Evolutionary conservation across 2,797 vertebrate species (phyloP).

Genomic region (Microtus agrestis): DNA sequence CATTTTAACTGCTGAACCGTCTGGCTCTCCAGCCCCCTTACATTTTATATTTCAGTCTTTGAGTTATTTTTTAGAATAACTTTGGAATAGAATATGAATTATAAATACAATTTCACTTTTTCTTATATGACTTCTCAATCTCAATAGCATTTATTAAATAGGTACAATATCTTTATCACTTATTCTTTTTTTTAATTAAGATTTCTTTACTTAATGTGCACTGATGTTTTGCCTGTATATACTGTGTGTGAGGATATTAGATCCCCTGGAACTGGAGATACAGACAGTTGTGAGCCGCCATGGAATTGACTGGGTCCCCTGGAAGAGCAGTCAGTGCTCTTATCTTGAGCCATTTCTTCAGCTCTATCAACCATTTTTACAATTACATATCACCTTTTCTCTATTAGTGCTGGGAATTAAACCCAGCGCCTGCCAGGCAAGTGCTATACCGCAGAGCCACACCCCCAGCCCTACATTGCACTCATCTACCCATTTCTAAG

Average conservation of each 20-base stretch:
- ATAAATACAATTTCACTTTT: background rate
- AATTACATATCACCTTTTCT: background rate
- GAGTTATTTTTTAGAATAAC: background rate
- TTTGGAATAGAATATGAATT: background rate
- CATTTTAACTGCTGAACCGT: too few species aligned
- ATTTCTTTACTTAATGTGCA: too few species aligned
- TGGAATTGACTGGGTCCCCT: too few species aligned
- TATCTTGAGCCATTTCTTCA: too few species aligned
- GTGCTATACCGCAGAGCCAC: background rate
- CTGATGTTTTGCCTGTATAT: too few species aligned
- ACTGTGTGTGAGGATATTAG: too few species aligned
- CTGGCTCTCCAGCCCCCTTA: background rate
- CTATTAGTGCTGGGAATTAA: background rate
- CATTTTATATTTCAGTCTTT: slow-evolving; percentile 40
- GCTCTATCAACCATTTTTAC: background rate
- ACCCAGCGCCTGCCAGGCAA: background rate
- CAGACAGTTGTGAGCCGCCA: too few species aligned
- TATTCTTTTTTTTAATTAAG: background rate
- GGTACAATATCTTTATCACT: slow-evolving; percentile 1
- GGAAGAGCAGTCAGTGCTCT: too few species aligned
- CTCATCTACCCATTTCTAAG: background rate
- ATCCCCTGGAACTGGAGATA: too few species aligned
- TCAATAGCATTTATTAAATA: background rate
- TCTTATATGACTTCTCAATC: background rate
- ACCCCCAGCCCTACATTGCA: too few species aligned